These are phyloP conservation scores for Sialis fuliginosa DNA, from an alignment of 2,888 invertebrate species.

Conservation along the genomic window DNA sequence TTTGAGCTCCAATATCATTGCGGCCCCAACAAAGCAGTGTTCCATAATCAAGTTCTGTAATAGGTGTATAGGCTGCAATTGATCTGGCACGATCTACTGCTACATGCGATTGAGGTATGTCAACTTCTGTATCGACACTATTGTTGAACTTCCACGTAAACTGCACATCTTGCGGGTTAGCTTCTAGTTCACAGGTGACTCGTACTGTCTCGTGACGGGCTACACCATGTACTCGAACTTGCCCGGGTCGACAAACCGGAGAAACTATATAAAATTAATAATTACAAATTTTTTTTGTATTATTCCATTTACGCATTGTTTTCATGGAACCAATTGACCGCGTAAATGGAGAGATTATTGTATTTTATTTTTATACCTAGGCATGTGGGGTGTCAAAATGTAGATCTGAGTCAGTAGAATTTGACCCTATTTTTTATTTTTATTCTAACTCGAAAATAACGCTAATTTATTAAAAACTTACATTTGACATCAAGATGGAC, in stretches of 20 bases:
- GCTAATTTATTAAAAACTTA: slow-evolving; percentile 30
- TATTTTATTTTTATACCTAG: too few relatives aligned
- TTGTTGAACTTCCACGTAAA: slow-evolving; percentile 67
- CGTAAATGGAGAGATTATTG: too few relatives aligned
- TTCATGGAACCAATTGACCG: too few relatives aligned
- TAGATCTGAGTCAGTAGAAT: too few relatives aligned
- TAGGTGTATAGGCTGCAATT: slow-evolving; percentile 49
- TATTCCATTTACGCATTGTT: too few relatives aligned
- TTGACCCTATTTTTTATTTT: too few relatives aligned
- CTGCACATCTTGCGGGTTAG: slow-evolving; percentile 46
- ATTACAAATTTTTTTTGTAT: too few relatives aligned
- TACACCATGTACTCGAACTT: slow-evolving; percentile 51
- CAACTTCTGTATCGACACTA: slow-evolving; percentile 41
- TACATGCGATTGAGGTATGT: slow-evolving; percentile 44
- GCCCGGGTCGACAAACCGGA: slow-evolving; percentile 52
- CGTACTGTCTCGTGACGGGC: slow-evolving; percentile 49
- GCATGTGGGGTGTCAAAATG: too few relatives aligned
- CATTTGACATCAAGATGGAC: slow-evolving; percentile 73
- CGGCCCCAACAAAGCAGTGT: slow-evolving; percentile 55
- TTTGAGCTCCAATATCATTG: slow-evolving; percentile 54
- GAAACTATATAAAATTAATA: slow-evolving; percentile 31
- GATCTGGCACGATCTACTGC: slow-evolving; percentile 43
- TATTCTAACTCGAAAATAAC: too few relatives aligned
- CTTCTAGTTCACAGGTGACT: slow-evolving; percentile 56
- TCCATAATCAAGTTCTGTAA: slow-evolving; percentile 55